Evolutionary conservation across 2,888 invertebrate genomes (phyloP), one percentile per base, ranked within the genome.

Genomic region (Dione juno): DNA sequence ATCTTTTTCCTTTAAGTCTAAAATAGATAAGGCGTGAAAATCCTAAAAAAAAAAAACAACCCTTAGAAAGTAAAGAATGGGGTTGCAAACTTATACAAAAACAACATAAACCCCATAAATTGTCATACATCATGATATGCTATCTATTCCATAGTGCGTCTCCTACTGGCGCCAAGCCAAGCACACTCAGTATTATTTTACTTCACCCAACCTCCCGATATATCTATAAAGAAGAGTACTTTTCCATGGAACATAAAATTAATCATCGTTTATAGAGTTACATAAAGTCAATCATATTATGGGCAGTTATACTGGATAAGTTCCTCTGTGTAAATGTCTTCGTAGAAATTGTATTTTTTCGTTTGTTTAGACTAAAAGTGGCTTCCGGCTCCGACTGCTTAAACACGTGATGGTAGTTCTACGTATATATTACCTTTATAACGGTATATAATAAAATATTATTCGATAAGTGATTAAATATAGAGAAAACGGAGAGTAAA

Each of bases 131-230:
- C 59, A 35, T 16, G 61, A 61, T 61, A 61, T 16, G 28, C 28
- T 61, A 61, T 45, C 45, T 45, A 11, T 28, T 43, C 16, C 7
- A 45, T 16, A 59, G 58, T 16, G 9, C 50, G 40, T 50, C 40
- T 21, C 50, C 13, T 40, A 50, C 59, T 67, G 67, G 67, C 67
- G 40, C 50, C 21, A 28, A 50, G 59, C 67, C 67, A 67, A 50
- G 16, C 67, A 28, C 21, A 52, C 48, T 59, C 67, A 52, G 41
- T 58, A 28, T 67, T 59, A 50, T 52, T 67, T 59, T 28, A 52
- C 40, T 59, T 61, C 48, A 14, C 40, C 5, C 16, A 28, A 59
- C 58, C 50, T 59, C 67, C 21, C n/a, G 59, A 59, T 35, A 57
- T 57, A 16, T 35, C 21, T 21, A 59, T 43, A 61, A 61, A 61